Evolutionary conservation across 2,113 vertebrate species (phyloP), one percentile per base, ranked within the genome.

Genomic region (Anser cygnoides): DNA sequence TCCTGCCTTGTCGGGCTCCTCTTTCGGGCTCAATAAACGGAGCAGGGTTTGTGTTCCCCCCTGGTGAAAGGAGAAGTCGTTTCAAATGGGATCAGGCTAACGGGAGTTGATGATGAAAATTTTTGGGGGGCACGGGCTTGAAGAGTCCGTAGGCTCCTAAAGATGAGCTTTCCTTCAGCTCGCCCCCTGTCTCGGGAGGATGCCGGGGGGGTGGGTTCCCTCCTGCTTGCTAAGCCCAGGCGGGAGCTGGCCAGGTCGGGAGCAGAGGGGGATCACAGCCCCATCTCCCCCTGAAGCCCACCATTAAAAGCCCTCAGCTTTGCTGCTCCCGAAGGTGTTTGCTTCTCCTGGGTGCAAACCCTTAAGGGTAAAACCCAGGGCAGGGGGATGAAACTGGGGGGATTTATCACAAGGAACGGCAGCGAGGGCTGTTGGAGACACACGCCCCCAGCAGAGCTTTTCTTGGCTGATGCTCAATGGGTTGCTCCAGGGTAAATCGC

Each of bases 311-410:
- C 3, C 37, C 13, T 33, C 18, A 1, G 21, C 39, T 17, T 21
- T 10, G 20, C 62, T 6, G 28, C 81, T 72, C 14, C 58, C 65
- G 2, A 46, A n/a, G 37, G 9, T 3, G 9, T 5, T 1, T 5
- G 0, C 18, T 25, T 37, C 44, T 39, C 54, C 39, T 31, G n/a
- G 2, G 13, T n/a, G 1, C 44, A 7, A 14, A 28, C 28, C 21
- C 35, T 14, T 2, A 0, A 5, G 1, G 26, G 16, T 1, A 11
- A 16, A 59, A 16, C n/a, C 6, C 0, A 0, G 8, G 11, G 4
- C 6, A 35, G 4, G 13, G 59, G 83, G 59, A 6, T 25, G 25
- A 9, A 50, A 19, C 15, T 0, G 14, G 6, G 5, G 6, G 1
- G 26, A 25, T 71, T 76, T 21, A 61, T 1, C 59, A 1, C 58